Conservation (phyloP, 2,888 invertebrate genomes). For the Drosophila acutilabella region DNA sequence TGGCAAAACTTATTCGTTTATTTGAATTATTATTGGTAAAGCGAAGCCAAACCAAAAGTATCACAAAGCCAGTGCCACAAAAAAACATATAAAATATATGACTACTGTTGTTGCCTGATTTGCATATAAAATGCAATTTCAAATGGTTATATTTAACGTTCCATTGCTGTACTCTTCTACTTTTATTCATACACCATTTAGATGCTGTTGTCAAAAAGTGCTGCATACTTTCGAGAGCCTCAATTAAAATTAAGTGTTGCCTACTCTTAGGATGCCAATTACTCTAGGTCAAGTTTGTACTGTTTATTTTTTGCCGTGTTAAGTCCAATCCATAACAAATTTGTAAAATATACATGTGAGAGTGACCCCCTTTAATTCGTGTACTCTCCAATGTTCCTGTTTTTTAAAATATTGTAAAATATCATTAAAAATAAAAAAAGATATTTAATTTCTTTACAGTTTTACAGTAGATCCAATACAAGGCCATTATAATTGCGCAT, state of each 20-base stretch:
- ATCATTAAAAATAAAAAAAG: no score
- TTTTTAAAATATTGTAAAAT: no score
- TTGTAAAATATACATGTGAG: no score
- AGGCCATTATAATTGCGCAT: not conserved
- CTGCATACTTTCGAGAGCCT: constrained; percentile 31
- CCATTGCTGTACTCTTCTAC: constrained; percentile 14
- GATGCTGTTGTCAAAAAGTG: not conserved
- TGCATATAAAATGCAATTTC: constrained; percentile 73
- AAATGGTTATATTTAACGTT: constrained; percentile 49
- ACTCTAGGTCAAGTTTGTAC: not conserved
- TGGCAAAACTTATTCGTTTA: constrained; percentile 48
- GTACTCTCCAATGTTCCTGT: no score
- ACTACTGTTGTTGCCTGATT: constrained; percentile 49
- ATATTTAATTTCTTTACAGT: no score
- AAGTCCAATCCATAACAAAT: no score
- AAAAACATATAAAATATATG: constrained; percentile 1
- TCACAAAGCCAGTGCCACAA: constrained; percentile 39
- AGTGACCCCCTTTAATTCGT: no score
- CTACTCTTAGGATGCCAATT: not conserved
- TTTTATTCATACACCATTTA: not conserved
- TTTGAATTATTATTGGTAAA: constrained; percentile 71
- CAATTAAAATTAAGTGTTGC: not conserved
- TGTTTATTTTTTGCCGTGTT: no score
- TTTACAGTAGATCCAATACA: not conserved
- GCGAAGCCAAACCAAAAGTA: constrained; percentile 39